phyloP scores from a whole-genome alignment of 2,888 invertebrate genomes.

The Beris chalybata region DNA sequence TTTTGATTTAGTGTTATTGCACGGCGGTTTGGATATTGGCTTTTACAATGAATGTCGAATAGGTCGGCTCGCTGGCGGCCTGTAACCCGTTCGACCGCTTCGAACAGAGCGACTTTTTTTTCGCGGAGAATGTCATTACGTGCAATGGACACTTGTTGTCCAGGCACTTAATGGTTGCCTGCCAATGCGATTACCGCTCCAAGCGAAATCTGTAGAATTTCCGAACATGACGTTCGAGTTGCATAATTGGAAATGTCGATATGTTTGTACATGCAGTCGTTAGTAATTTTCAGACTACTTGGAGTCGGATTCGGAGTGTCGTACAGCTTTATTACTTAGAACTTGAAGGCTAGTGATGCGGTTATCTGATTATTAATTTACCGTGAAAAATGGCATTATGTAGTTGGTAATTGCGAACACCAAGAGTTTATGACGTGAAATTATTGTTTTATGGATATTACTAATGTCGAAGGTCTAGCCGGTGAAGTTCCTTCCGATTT shows the following conservation, averaged over 20 bases:
- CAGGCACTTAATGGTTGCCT: slow-evolving; percentile 25
- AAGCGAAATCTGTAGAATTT: slow-evolving; percentile 28
- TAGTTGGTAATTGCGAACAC: neutral
- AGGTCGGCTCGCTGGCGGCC: no score
- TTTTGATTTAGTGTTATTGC: slow-evolving; percentile 26
- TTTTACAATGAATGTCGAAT: neutral
- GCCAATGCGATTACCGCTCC: slow-evolving; percentile 21
- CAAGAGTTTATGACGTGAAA: no score
- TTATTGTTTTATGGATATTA: no score
- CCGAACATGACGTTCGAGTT: slow-evolving; percentile 28
- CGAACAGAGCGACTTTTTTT: no score
- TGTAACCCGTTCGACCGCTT: no score
- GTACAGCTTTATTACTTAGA: no score
- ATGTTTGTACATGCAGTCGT: slow-evolving; percentile 19
- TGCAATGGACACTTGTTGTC: slow-evolving; percentile 22
- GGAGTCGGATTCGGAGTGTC: slow-evolving; percentile 7
- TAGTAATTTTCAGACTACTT: slow-evolving; percentile 20
- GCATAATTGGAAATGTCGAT: slow-evolving; percentile 31
- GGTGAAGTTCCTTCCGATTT: no score
- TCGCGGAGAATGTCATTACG: slow-evolving; percentile 14
- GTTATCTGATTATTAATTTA: slow-evolving; percentile 16
- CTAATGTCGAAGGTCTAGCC: no score
- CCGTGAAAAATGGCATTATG: slow-evolving; percentile 24
- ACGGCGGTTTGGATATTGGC: slow-evolving; percentile 1
- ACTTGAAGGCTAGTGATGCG: neutral